phyloP scores from a whole-genome alignment of 2,888 invertebrate species.

The Actias luna region DNA sequence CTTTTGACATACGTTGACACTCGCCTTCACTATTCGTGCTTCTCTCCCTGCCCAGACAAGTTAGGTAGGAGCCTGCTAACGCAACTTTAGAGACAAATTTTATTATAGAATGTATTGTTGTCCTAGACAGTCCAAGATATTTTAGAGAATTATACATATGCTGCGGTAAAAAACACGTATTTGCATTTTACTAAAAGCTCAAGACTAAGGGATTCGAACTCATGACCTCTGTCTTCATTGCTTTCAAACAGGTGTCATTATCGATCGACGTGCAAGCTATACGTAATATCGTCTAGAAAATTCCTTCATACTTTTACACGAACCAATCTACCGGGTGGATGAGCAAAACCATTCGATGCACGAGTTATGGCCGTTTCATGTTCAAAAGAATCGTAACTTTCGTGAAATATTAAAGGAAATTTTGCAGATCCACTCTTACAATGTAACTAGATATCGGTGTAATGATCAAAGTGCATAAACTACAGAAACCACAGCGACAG shows the following conservation, averaged over 20 bases:
- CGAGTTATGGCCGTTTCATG: neutral
- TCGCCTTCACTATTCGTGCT: no score
- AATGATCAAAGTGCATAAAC: neutral
- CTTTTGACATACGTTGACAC: no score
- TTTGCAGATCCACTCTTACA: neutral
- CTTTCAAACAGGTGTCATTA: neutral
- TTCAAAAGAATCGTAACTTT: neutral
- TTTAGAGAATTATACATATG: no score
- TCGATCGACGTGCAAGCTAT: neutral
- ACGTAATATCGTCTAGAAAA: conserved; percentile 6
- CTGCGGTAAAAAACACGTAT: no score
- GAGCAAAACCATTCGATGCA: neutral
- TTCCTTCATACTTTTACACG: neutral
- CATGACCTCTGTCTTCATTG: neutral
- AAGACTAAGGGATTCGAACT: neutral
- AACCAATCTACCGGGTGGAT: conserved; percentile 10
- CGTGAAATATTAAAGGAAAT: neutral
- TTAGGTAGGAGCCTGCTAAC: no score
- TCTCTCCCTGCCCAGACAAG: no score
- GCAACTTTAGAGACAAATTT: no score
- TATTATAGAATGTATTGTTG: no score
- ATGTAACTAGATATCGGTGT: neutral
- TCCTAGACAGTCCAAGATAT: no score
- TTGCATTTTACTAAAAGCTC: no score
- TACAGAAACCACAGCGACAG: neutral